Conservation (phyloP, 2,888 invertebrate genomes). For the Capitulum mitella region DNA sequence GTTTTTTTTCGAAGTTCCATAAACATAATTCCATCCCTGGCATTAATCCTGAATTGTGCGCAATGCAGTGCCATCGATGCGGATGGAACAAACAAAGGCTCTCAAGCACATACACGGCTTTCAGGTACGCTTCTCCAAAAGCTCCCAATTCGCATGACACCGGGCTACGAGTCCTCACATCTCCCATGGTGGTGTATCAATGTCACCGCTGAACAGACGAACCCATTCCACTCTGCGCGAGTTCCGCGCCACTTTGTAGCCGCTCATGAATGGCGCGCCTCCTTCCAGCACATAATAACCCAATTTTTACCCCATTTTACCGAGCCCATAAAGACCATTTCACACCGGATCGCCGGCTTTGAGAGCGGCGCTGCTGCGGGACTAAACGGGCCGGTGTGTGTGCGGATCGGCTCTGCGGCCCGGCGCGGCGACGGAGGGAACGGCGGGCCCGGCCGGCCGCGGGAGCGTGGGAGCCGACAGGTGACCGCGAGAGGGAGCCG, state of each 20-base stretch:
- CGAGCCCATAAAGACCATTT: not conserved
- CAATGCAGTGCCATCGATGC: no score
- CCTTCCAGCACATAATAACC: not conserved
- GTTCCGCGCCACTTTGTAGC: not conserved
- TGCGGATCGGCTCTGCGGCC: not conserved
- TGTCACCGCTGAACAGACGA: no score
- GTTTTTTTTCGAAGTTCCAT: no score
- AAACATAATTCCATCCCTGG: no score
- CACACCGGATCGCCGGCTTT: not conserved
- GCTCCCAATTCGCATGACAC: no score
- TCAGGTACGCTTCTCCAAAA: no score
- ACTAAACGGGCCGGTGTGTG: not conserved
- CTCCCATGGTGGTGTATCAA: no score
- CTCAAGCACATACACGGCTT: no score
- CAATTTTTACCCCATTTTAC: conserved; percentile 12
- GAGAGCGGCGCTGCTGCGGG: not conserved
- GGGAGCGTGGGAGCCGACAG: not conserved
- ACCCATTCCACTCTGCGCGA: not conserved
- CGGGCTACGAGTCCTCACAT: no score
- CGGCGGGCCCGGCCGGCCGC: not conserved
- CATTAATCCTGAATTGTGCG: no score
- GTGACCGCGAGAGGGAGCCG: not conserved
- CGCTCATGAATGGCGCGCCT: not conserved
- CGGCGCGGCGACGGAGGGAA: not conserved
- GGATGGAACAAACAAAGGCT: no score